Base-by-base conservation (phyloP, 2,113 vertebrate genomes). In the Brienomyrus longianalis region DNA sequence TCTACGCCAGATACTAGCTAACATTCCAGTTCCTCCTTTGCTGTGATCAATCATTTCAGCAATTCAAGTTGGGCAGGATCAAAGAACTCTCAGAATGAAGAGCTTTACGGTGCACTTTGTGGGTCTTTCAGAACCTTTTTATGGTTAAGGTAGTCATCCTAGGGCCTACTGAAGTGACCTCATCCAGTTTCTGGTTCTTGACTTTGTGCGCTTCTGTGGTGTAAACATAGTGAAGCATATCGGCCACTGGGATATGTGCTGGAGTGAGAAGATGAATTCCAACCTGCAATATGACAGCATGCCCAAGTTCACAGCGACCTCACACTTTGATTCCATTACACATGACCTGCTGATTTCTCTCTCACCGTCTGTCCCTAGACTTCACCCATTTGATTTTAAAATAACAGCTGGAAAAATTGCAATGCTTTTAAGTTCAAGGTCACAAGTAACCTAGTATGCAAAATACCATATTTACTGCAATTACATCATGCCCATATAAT, bases 281-380 rank as follows among this genome's bases (percentile, higher is more conserved):
- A 93, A 91, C 89, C 91, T 90, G 52, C 89, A 56, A 89, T 93
- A 88, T 90, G 91, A 89, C 92, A 89, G 90, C 91, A 91, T 91
- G 86, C 86, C 91, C 87, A 92, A 15, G 27, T 50, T 56, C 77
- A 56, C 45, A 83, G 21, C 31, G 10, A 31, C 6, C 70, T 17
- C 5, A 92, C 31, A 87, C 15, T 56, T 13, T 13, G 5, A 39
- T 86, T 51, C 47, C 84, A 35, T 56, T 62, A 45, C n/a, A 45
- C 52, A 45, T 6, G 88, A 88, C 35, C 31, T 80, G 31, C 74
- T 43, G 31, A 80, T 80, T 80, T 80, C 74, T 39, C 31, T 77
- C 31, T 19, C 74, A 3, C 35, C 6, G 2, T 80, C 74, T 39
- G 74, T 3, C 45, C 27, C 15, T 62, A 4, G 21, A 84, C 52